A percentile compares a stretch with the other conserved stretches of the same genome.
Conservation (phyloP, 1,140 invertebrate genomes). For the Tribolium castaneum region DNA sequence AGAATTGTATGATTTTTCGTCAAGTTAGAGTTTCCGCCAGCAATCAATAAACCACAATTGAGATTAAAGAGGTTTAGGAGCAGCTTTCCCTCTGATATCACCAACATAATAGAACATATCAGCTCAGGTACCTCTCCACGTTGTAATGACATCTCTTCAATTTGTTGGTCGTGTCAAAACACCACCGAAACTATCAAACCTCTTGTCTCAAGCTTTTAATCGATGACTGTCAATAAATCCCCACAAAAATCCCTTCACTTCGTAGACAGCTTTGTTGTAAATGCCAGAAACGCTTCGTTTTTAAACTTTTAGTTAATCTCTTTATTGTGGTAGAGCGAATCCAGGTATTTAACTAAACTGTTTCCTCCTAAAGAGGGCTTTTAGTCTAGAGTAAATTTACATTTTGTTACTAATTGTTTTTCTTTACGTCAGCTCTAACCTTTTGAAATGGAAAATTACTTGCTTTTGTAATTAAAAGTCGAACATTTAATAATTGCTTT, state of each 20-base stretch:
- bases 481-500: conserved; percentile 7
- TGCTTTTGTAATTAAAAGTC: background rate
- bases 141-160: conserved; percentile 11
- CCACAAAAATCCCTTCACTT: background rate
- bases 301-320: conserved; percentile 18
- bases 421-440: background rate
- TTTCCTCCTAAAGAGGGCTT: too few species aligned
- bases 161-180: conserved; percentile 14
- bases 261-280: background rate
- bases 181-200: conserved; percentile 13
- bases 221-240: background rate
- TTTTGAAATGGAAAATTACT: background rate
- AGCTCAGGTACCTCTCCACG: conserved; percentile 16
- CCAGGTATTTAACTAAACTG: background rate
- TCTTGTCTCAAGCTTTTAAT: conserved; percentile 4
- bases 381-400: background rate
- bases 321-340: background rate
- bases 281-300: background rate
- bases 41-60: conserved; percentile 24
- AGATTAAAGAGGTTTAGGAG: conserved; percentile 29
- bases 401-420: too few species aligned
- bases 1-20: background rate
- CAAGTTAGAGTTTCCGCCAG: conserved; percentile 10
- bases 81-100: conserved; percentile 4
- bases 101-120: conserved; percentile 32